Base-by-base conservation (phyloP, 53 echinoderm and acorn worm genomes). In the Pentamera pediparva region DNA sequence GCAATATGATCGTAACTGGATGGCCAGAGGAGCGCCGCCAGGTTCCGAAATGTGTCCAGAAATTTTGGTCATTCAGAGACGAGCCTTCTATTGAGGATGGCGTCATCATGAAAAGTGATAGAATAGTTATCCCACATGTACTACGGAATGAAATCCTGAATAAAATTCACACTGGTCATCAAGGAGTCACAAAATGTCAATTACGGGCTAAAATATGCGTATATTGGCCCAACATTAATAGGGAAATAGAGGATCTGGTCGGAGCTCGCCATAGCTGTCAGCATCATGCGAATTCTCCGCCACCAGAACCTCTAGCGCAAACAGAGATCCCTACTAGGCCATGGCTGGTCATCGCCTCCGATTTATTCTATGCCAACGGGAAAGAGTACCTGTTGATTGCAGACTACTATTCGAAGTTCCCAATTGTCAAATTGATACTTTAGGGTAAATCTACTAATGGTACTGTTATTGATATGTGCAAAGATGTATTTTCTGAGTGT, bases 351-450 rank as follows among this genome's bases (percentile, higher is more conserved):
- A 17, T 83, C 11, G 88, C 37, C 0, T 47, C 76, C 13, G 79
- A 87, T 43, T 33, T 88, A 33, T 84, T 88, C 49, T 49, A 39
- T 43, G 37, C 78, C 27, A 47, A 74, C 35, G 61, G 65, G 17
- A 29, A 50, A 35, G 65, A 83, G 18, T 87, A 78, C 35, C 56
- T 82, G 35, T 54, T 79, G 5, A 59, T 78, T 9, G 78, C 84
- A 30, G 78, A 78, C 49, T 84, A 84, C 38, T 79, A 84, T 36
- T 72, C 73, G 9, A 79, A 84, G 45, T 84, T 61, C 62, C 47
- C 36, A 13, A 56, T 72, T 24, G 56, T 78, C 0, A 56, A 20
- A 20, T 6, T 13, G 22, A 20, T 29, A 31, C 63, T 5, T 27
- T 6, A 47, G 6, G 53, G 27, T 7, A 13, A 32, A 2, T 70